Conservation (phyloP, 2,797 vertebrate genomes). For the Anguilla marmorata region DNA sequence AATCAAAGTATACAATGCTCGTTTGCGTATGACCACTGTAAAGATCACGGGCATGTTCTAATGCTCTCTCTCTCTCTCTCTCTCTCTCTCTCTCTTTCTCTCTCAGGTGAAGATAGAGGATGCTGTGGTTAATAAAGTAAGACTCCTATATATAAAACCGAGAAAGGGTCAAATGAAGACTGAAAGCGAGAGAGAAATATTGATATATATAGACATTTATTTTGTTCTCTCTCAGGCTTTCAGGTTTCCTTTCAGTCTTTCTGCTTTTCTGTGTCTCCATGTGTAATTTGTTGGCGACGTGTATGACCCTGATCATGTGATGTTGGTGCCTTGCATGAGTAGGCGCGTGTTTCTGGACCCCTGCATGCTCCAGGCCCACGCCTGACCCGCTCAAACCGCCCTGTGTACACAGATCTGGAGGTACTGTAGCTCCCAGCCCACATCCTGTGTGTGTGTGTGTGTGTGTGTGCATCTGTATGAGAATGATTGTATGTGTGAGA, state of each 20-base stretch:
- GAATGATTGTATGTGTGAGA: neutral
- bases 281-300: neutral
- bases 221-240: neutral
- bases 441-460: neutral
- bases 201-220: neutral
- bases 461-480: neutral
- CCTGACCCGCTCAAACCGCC: neutral
- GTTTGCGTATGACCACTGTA: neutral
- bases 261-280: neutral
- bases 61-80: neutral
- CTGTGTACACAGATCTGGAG: neutral
- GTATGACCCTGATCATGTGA: neutral
- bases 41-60: neutral
- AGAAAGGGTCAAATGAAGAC: no score
- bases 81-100: neutral
- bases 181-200: neutral
- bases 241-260: neutral
- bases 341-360: neutral
- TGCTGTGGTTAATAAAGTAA: neutral
- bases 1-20: neutral
- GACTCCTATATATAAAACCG: neutral
- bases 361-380: neutral
- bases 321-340: slow-evolving; percentile 13
- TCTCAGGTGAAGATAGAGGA: slow-evolving; percentile 18
- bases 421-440: neutral